phyloP scores from a whole-genome alignment of 2,797 vertebrate genomes.

The Menidia menidia region DNA sequence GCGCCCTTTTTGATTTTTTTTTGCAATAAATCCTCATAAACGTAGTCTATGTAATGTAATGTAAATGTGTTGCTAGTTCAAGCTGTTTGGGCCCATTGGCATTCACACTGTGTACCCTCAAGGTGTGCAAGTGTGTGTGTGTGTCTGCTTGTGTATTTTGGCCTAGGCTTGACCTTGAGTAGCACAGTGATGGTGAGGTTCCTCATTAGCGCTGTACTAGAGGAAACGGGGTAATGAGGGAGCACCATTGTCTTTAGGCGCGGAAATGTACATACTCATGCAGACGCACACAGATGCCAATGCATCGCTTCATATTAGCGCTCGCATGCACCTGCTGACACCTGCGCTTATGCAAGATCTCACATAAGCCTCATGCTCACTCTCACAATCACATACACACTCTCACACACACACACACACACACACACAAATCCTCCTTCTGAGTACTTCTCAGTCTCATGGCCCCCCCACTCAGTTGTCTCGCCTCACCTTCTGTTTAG shows the following conservation, averaged over 20 bases:
- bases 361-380: conserved; percentile 56
- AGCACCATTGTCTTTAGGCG: conserved; percentile 69
- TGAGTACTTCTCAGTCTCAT: conserved; percentile 72
- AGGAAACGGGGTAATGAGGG: conserved; percentile 83
- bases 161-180: conserved; percentile 84
- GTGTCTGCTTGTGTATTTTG: conserved; percentile 49
- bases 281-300: conserved; percentile 62
- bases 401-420: conserved; percentile 33
- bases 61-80: conserved; percentile 17
- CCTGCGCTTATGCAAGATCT: conserved; percentile 78
- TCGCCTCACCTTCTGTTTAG: conserved; percentile 80
- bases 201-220: conserved; percentile 82
- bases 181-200: conserved; percentile 74
- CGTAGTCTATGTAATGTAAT: conserved; percentile 8
- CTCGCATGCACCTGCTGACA: conserved; percentile 78
- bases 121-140: conserved; percentile 25
- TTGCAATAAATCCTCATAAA: conserved; percentile 8
- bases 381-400: conserved; percentile 25
- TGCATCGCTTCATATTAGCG: conserved; percentile 67
- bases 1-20: neutral
- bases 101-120: conserved; percentile 14
- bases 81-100: conserved; percentile 16
- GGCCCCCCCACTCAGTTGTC: conserved; percentile 78
- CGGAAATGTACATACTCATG: conserved; percentile 42
- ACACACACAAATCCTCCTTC: conserved; percentile 40